Conservation (phyloP, 2,113 vertebrate species). For the Corythaeola cristata region DNA sequence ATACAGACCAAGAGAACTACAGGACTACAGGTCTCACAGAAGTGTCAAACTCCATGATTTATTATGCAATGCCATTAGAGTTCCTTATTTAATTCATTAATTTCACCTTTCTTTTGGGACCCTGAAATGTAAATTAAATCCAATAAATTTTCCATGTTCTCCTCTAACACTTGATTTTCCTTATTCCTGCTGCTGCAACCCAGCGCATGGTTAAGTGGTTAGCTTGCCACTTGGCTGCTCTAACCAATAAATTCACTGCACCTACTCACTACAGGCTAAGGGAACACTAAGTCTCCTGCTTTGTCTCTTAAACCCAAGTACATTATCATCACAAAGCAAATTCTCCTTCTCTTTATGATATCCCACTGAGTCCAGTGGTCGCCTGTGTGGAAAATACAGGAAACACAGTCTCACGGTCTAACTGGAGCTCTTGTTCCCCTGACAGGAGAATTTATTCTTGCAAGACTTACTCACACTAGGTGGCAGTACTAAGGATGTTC, state of each 20-base stretch:
- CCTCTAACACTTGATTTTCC: neutral
- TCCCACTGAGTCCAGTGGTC: neutral
- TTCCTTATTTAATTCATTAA: neutral
- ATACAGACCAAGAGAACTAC: neutral
- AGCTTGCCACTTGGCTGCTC: neutral
- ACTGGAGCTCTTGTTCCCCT: neutral
- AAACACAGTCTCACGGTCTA: neutral
- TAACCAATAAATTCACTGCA: neutral
- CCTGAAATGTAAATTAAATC: neutral
- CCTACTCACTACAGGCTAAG: neutral
- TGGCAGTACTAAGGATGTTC: neutral
- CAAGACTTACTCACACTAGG: neutral
- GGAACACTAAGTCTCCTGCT: neutral
- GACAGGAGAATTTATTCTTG: neutral
- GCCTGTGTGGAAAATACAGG: neutral
- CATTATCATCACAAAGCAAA: neutral
- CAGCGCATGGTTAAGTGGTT: neutral
- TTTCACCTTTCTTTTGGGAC: neutral
- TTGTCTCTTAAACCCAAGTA: neutral
- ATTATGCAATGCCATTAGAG: neutral
- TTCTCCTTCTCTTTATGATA: neutral
- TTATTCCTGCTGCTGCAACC: neutral
- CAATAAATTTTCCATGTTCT: neutral
- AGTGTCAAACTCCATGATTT: neutral
- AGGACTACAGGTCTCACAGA: neutral